Percentiles rank a stretch among this genome's conserved stretches.
These are phyloP conservation scores for Mesoclemmys tuberculata DNA, from an alignment of 2,113 vertebrate genomes.

Conservation along the genomic window DNA sequence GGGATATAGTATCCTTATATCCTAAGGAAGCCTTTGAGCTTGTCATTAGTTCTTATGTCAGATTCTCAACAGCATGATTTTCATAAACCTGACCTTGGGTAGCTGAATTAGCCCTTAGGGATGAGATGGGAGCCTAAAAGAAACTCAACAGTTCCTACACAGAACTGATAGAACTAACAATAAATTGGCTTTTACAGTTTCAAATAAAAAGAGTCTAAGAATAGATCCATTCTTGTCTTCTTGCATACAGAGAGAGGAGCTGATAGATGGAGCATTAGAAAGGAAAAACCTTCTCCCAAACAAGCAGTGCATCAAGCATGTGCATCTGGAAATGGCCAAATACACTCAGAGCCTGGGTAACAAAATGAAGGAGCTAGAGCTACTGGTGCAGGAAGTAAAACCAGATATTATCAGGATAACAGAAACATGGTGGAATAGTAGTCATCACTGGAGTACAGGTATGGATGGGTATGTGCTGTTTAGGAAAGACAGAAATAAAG, in stretches of 20 bases:
- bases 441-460: too few species aligned
- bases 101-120: neutral
- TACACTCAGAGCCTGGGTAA: too few species aligned
- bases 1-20: neutral
- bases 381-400: too few species aligned
- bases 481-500: too few species aligned
- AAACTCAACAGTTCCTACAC: neutral
- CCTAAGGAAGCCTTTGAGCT: neutral
- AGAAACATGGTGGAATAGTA: too few species aligned
- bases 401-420: too few species aligned
- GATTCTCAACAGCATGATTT: neutral
- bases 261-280: neutral
- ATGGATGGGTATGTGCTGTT: too few species aligned
- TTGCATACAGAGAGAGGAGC: neutral
- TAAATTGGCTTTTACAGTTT: neutral
- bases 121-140: neutral
- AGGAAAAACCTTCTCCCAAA: neutral
- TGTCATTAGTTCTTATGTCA: neutral
- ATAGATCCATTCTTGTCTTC: neutral
- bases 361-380: too few species aligned
- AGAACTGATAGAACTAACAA: neutral
- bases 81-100: neutral
- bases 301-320: neutral
- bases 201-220: neutral
- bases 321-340: neutral